Percentiles rank a stretch among this genome's conserved stretches.
Conservation (phyloP, 2,113 vertebrate genomes). For the Poeciliopsis prolifica region DNA sequence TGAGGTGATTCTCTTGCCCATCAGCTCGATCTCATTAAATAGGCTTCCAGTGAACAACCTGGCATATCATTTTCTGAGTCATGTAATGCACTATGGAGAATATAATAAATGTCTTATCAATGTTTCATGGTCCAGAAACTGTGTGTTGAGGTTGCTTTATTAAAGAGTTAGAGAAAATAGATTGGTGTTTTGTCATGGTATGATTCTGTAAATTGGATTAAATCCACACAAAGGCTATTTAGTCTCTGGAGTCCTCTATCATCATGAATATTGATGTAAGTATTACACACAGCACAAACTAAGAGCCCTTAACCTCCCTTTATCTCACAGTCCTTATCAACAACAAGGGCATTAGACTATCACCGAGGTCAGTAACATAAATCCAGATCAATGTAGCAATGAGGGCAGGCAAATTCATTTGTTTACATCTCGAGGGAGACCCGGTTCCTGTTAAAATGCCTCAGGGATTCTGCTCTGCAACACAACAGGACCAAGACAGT, state of each 20-base stretch:
- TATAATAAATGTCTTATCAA: conserved; percentile 14
- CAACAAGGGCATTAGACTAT: conserved; percentile 33
- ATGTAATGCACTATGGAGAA: conserved; percentile 12
- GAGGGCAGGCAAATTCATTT: conserved; percentile 24
- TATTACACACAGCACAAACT: conserved; percentile 54
- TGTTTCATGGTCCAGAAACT: conserved; percentile 40
- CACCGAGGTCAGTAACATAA: conserved; percentile 54
- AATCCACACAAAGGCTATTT: conserved; percentile 54
- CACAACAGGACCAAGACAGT: conserved; percentile 43
- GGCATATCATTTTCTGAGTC: conserved; percentile 35
- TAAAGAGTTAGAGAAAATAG: conserved; percentile 26
- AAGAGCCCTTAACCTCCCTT: conserved; percentile 55
- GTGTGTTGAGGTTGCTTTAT: conserved; percentile 44
- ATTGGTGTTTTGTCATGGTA: conserved; percentile 51
- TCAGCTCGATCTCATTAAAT: conserved; percentile 47
- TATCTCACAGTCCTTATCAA: conserved; percentile 45
- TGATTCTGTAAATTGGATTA: conserved; percentile 68
- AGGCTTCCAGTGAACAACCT: conserved; percentile 18
- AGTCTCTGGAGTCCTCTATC: conserved; percentile 49
- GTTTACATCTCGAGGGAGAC: conserved; percentile 34
- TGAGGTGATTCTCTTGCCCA: conserved; percentile 27
- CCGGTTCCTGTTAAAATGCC: conserved; percentile 37
- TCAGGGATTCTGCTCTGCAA: conserved; percentile 39
- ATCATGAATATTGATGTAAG: conserved; percentile 70
- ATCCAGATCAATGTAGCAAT: conserved; percentile 51